A percentile compares a stretch with the other conserved stretches of the same genome.
These are phyloP conservation scores for Ginglymostoma cirratum DNA, from an alignment of 2,113 vertebrate species.

Conservation along the genomic window DNA sequence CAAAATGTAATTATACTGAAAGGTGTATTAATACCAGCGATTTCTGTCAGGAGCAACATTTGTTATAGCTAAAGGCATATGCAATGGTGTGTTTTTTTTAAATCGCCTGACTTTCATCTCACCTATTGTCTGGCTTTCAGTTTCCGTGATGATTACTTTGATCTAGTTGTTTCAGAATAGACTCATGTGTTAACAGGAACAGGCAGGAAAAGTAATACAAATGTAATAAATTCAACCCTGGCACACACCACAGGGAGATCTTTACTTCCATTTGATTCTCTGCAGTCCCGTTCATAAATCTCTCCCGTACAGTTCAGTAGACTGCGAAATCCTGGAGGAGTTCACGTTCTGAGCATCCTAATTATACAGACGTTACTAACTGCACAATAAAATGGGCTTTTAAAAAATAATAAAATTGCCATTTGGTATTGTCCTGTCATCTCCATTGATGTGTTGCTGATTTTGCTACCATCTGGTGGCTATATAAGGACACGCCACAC, in stretches of 20 bases:
- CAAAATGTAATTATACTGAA: not conserved
- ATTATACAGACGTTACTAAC: not conserved
- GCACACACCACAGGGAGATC: constrained; percentile 20
- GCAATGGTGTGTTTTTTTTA: not conserved
- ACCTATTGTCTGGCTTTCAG: constrained; percentile 5
- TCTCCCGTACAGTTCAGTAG: not conserved
- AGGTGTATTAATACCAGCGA: not conserved
- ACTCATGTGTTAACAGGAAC: not conserved
- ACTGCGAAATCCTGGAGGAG: not conserved
- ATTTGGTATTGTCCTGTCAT: not conserved
- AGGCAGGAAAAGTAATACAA: constrained; percentile 7
- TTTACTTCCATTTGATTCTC: constrained; percentile 16
- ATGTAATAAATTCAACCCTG: constrained; percentile 24
- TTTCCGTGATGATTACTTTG: constrained; percentile 11
- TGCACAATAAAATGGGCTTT: not conserved
- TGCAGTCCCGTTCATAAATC: not conserved
- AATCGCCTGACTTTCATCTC: not conserved
- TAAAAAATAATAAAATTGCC: not conserved
- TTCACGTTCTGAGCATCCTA: not conserved
- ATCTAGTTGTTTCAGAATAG: constrained; percentile 21
- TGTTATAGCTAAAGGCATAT: not conserved
- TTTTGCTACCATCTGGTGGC: constrained; percentile 57
- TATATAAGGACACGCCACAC: constrained; percentile 53
- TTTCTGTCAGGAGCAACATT: not conserved
- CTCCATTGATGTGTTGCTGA: not conserved